Conservation (phyloP, 2,113 vertebrate genomes). For the Ellobius talpinus region DNA sequence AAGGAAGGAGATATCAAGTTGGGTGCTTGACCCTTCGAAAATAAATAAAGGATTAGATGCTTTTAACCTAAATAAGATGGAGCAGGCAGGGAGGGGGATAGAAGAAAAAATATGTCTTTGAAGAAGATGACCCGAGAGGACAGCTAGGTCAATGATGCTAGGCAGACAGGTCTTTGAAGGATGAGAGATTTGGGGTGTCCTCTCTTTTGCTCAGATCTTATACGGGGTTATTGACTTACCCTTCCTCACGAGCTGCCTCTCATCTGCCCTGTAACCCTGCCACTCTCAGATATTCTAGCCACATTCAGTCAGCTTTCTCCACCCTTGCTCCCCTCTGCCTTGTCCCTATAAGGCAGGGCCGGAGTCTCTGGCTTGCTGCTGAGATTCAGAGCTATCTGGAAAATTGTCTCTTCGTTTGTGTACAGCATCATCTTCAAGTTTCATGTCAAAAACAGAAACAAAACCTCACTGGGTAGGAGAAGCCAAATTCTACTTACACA, state of each 20-base stretch:
- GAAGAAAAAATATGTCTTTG: conserved; percentile 19
- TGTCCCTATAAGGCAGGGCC: neutral
- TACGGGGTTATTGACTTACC: conserved; percentile 52
- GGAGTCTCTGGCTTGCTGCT: conserved; percentile 4
- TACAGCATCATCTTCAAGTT: conserved; percentile 21
- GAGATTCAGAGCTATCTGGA: neutral
- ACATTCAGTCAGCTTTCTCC: neutral
- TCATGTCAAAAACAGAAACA: neutral
- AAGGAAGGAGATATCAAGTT: neutral
- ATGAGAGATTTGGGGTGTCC: neutral
- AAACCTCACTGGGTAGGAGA: neutral
- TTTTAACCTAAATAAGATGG: neutral
- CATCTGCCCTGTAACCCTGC: neutral
- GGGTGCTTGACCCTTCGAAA: neutral
- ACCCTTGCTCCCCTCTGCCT: neutral
- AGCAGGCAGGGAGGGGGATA: neutral
- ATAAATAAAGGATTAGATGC: neutral
- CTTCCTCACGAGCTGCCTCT: conserved; percentile 29
- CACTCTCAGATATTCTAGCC: conserved; percentile 8
- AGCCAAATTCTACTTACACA: neutral
- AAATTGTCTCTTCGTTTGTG: conserved; percentile 25
- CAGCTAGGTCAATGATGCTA: neutral
- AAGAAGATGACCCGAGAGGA: neutral
- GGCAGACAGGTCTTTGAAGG: conserved; percentile 51
- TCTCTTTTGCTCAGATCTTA: conserved; percentile 30